phyloP scores from a whole-genome alignment of 2,888 invertebrate genomes.

The Kuschelorhynchus macadamiae region DNA sequence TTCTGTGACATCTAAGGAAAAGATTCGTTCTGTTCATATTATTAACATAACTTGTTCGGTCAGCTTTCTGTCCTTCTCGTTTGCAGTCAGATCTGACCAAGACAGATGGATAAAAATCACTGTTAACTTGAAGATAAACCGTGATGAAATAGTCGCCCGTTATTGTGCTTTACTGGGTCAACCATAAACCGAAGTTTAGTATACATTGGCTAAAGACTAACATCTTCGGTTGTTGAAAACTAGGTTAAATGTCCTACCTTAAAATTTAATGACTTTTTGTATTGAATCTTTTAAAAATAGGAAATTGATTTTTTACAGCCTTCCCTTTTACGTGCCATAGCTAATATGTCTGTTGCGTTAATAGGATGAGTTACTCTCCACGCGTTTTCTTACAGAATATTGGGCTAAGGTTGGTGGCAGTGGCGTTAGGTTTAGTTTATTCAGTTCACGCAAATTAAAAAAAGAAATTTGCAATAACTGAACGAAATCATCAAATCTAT shows the following conservation, averaged over 20 bases:
- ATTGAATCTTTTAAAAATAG: constrained; percentile 5
- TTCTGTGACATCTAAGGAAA: constrained; percentile 58
- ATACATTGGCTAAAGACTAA: constrained; percentile 57
- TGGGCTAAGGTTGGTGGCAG: too few relatives aligned
- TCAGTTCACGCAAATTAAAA: too few relatives aligned
- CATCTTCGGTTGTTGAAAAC: constrained; percentile 58
- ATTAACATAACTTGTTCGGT: background rate
- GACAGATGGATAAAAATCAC: too few relatives aligned
- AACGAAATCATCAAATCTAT: too few relatives aligned
- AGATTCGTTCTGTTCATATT: background rate
- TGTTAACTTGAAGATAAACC: too few relatives aligned
- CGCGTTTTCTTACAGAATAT: too few relatives aligned
- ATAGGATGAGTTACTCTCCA: too few relatives aligned
- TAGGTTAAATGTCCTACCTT: constrained; percentile 56
- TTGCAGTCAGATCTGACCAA: background rate
- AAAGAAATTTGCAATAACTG: too few relatives aligned
- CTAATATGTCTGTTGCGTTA: too few relatives aligned
- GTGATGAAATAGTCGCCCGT: background rate
- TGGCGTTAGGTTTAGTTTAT: too few relatives aligned
- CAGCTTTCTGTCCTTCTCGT: background rate
- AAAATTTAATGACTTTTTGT: constrained; percentile 41
- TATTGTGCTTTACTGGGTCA: constrained; percentile 59
- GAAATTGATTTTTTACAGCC: constrained; percentile 55
- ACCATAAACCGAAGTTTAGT: constrained; percentile 62
- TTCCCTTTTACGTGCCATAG: constrained; percentile 47